Percentiles rank a stretch among this genome's conserved stretches.
phyloP scores from a whole-genome alignment of 2,113 vertebrate species.

The Cervus canadensis region DNA sequence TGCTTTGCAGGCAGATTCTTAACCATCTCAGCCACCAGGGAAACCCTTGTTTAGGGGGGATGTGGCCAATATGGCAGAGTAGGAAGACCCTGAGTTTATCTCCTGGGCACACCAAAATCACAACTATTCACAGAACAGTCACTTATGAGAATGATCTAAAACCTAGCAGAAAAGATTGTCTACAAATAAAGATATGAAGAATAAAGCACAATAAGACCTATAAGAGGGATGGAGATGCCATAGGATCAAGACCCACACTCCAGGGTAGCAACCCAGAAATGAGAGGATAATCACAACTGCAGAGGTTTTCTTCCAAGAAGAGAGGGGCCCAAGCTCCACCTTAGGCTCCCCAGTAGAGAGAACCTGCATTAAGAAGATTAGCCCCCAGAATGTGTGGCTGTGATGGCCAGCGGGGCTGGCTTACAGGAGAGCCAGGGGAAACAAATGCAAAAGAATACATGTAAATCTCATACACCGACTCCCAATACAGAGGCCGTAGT shows the following conservation, averaged over 20 bases:
- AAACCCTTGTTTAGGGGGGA: neutral
- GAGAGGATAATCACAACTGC: neutral
- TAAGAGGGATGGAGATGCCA: neutral
- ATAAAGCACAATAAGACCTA: neutral
- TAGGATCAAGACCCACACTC: neutral
- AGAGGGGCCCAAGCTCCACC: neutral
- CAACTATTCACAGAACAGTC: neutral
- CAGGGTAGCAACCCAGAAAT: neutral
- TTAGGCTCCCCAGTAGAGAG: neutral
- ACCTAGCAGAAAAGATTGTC: neutral
- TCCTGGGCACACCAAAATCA: neutral
- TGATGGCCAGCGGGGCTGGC: neutral
- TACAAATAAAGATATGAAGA: neutral
- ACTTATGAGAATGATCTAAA: neutral
- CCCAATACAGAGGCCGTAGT: neutral
- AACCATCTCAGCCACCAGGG: neutral
- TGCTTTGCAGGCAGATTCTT: neutral
- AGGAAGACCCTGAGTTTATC: neutral
- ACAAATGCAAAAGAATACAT: neutral
- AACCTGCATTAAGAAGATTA: neutral
- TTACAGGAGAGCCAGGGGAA: neutral
- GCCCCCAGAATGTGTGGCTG: neutral
- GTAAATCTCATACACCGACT: neutral
- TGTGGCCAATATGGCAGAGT: neutral
- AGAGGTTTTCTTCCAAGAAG: neutral